Conservation (phyloP, 2,888 invertebrate species). For the Mesochorus sp. region DNA sequence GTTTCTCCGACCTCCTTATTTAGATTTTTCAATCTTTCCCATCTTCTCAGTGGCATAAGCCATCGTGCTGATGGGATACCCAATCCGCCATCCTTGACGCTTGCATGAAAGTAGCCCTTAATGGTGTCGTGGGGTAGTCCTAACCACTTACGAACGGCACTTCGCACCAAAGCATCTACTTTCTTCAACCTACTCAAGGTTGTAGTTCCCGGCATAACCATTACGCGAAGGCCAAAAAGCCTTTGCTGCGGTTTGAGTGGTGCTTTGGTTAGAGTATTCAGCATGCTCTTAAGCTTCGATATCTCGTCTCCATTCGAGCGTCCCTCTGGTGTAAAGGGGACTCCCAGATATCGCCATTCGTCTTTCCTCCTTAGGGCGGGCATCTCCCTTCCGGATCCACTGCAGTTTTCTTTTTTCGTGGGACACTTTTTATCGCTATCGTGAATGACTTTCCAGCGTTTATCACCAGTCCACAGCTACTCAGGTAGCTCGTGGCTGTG, state of each 20-base stretch:
- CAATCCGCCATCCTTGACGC: too few species aligned
- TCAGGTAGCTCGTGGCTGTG: background rate
- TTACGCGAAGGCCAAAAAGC: background rate
- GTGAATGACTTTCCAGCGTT: constrained; percentile 68
- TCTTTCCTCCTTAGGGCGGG: constrained; percentile 48
- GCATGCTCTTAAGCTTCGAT: background rate
- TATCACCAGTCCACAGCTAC: background rate
- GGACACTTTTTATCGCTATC: constrained; percentile 49
- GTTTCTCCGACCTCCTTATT: too few species aligned
- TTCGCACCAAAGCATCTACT: constrained; percentile 15
- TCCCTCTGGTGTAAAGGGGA: constrained; percentile 54
- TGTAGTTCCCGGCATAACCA: constrained; percentile 18
- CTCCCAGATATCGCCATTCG: constrained; percentile 55
- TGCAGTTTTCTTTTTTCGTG: constrained; percentile 11
- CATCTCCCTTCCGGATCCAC: constrained; percentile 12
- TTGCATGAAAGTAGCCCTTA: constrained; percentile 55
- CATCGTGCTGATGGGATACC: too few species aligned
- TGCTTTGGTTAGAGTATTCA: background rate
- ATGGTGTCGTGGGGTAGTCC: constrained; percentile 27
- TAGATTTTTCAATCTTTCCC: too few species aligned
- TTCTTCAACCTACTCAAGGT: constrained; percentile 21
- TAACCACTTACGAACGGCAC: constrained; percentile 22
- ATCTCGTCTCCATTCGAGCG: background rate
- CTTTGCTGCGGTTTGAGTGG: background rate
- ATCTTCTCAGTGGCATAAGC: too few species aligned